Percentiles rank a stretch among this genome's conserved stretches.
Evolutionary conservation across 2,113 vertebrate genomes (phyloP).

Genomic region (Helogale parvula): DNA sequence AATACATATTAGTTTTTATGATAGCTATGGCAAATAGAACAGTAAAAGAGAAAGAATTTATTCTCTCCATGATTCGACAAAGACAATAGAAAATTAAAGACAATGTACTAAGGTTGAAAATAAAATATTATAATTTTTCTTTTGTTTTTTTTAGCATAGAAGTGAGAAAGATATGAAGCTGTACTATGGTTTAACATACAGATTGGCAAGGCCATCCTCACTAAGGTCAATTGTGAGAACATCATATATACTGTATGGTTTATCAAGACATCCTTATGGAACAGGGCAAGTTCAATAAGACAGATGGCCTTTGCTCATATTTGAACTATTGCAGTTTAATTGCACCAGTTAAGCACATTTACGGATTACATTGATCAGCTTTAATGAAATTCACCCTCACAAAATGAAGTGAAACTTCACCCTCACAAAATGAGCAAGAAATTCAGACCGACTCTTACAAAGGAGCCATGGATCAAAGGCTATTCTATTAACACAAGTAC

Average conservation of each 20-base stretch:
- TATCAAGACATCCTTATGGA: background rate
- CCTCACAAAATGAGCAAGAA: background rate
- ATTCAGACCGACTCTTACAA: background rate
- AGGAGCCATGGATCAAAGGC: background rate
- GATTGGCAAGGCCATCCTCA: background rate
- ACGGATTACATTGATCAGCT: background rate
- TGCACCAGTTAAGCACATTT: conserved; percentile 16
- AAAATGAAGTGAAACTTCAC: conserved; percentile 29
- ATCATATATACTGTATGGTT: background rate
- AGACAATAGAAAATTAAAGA: background rate
- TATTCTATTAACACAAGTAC: background rate
- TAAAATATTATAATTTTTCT: background rate
- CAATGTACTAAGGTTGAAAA: background rate
- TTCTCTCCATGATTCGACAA: background rate
- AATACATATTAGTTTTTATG: background rate
- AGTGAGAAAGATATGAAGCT: background rate
- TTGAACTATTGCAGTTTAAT: conserved; percentile 36
- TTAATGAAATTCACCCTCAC: conserved; percentile 49
- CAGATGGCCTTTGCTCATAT: background rate
- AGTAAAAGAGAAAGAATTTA: background rate
- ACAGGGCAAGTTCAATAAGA: background rate
- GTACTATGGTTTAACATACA: background rate
- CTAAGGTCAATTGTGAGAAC: background rate
- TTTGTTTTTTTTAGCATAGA: background rate
- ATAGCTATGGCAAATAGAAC: background rate